Evolutionary conservation across 1,140 invertebrate genomes (phyloP).

Genomic region (Drosophila persimilis): DNA sequence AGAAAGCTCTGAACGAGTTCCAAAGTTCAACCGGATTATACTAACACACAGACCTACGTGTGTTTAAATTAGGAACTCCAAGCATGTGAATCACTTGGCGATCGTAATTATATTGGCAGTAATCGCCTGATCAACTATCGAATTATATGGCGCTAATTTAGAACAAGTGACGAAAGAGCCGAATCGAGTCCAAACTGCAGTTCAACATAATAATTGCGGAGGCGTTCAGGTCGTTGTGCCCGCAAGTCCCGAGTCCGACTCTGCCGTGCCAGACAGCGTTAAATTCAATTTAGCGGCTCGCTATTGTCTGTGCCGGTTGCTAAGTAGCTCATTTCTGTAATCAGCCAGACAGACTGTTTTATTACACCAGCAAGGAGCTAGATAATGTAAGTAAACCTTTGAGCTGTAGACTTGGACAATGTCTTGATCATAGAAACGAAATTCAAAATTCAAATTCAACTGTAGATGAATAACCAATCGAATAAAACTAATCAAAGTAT

Average conservation of each 20-base stretch:
- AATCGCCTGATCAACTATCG: constrained; percentile 31
- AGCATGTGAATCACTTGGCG: constrained; percentile 55
- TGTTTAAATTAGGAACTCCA: constrained; percentile 56
- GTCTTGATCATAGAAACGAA: too few species aligned
- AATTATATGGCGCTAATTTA: constrained; percentile 21
- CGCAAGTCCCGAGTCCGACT: constrained; percentile 6
- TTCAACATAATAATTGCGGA: constrained; percentile 26
- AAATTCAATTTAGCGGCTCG: constrained; percentile 3
- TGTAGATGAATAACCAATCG: constrained; percentile 1
- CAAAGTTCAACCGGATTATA: constrained; percentile 54
- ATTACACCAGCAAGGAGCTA: constrained; percentile 39
- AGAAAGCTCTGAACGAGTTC: constrained; percentile 29
- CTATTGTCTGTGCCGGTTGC: constrained; percentile 31
- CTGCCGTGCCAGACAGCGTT: constrained; percentile 43
- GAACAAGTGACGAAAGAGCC: constrained; percentile 32
- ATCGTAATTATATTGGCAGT: constrained; percentile 25
- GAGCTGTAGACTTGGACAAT: not conserved
- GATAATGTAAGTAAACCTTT: constrained; percentile 16
- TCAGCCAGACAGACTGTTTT: constrained; percentile 56
- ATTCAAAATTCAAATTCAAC: not conserved
- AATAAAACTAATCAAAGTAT: constrained; percentile 5
- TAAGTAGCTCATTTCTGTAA: constrained; percentile 26
- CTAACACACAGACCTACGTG: not conserved
- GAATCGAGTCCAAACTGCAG: constrained; percentile 51
- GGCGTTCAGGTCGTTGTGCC: constrained; percentile 18